Base-by-base conservation (phyloP, 2,888 invertebrate species). In the Calameuta pallipes region DNA sequence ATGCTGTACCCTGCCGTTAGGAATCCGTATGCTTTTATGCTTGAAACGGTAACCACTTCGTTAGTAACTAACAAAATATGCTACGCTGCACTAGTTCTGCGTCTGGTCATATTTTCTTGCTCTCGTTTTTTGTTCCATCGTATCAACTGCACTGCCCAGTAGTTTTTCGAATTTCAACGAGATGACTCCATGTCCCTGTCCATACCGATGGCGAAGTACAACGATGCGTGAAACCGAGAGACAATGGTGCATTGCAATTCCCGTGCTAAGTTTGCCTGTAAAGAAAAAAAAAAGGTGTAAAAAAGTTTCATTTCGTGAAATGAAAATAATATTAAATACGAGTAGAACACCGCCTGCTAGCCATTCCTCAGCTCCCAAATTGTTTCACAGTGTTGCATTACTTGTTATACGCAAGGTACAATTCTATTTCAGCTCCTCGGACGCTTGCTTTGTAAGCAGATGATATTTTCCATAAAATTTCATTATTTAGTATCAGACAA, bases 271-370 rank as follows among this genome's bases (percentile, higher is more conserved):
- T 56, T 56, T 56, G 9, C 41, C 23, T 23, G 41, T 23, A 23
- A 56, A 23, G 41, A 56, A 56, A 23, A 6, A 36, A 68, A 79
- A 77, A 79, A 56, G 73, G 75, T 76, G 35, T 70, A 76, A 75
- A 73, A 82, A 83, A 86, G 79, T 85, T 85, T 84, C 80, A 85
- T 85, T 84, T 84, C 74, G 78, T 74, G 78, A 82, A 82, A 84
- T 85, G 81, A 84, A 85, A 85, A 84, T 82, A 81, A 83, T 85
- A 84, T 86, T 85, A 85, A 82, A 85, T 83, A 81, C 78, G 75
- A 76, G 78, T 33, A 69, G 78, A 76, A 81, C 78, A 74, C 82
- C 75, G 80, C 36, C 79, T 83, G 83, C 75, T 77, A 73, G 73
- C 76, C 80, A 80, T 81, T 75, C 77, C 79, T 84, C 79, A 75